Conservation (phyloP, 1,140 invertebrate species). For the Bombus breviceps region DNA sequence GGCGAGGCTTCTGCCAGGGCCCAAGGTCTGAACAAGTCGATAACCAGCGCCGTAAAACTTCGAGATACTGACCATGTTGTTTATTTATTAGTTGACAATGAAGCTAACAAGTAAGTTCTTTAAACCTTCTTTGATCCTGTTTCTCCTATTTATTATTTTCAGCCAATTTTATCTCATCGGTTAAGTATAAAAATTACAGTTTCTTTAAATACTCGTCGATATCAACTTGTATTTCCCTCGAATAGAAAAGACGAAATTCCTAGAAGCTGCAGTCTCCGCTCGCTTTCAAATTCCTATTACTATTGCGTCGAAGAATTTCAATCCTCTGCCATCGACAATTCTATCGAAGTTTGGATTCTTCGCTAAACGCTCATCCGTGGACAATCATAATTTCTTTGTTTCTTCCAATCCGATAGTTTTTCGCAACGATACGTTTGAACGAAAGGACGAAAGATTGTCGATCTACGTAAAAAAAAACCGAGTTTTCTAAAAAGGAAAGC, state of each 20-base stretch:
- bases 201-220: too few species aligned
- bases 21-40: slow-evolving; percentile 88
- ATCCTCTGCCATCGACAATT: too few species aligned
- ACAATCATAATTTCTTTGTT: too few species aligned
- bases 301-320: background rate
- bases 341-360: too few species aligned
- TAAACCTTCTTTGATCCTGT: background rate
- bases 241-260: too few species aligned
- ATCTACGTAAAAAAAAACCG: background rate
- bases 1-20: slow-evolving; percentile 88
- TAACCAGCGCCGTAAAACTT: slow-evolving; percentile 87
- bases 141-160: background rate
- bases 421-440: too few species aligned
- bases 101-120: slow-evolving; percentile 84
- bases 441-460: background rate
- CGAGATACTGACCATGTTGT: slow-evolving; percentile 87
- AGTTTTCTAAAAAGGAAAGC: background rate
- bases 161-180: background rate
- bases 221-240: too few species aligned
- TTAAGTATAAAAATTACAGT: background rate
- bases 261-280: too few species aligned
- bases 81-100: slow-evolving; percentile 87
- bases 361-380: too few species aligned
- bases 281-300: background rate
- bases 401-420: too few species aligned